Evolutionary conservation across 2,888 invertebrate species (phyloP).

Genomic region (Clanis bilineata): DNA sequence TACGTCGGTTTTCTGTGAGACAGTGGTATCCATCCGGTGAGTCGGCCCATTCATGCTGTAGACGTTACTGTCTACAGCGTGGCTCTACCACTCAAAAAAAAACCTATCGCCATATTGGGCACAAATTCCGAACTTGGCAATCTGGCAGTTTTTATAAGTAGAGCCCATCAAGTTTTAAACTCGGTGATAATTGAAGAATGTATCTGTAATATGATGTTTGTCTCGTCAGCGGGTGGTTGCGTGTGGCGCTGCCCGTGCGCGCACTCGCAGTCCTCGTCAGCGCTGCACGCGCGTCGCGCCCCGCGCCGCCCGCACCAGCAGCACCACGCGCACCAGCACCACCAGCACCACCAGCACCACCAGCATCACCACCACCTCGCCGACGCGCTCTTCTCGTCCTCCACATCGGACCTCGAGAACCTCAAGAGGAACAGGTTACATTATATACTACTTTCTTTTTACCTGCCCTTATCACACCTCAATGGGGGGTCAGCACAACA

Average conservation of each 20-base stretch:
- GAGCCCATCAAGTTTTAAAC: no score
- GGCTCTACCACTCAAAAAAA: no score
- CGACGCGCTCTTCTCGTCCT: constrained; percentile 53
- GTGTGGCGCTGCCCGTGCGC: constrained; percentile 31
- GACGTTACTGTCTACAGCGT: no score
- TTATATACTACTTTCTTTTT: not conserved
- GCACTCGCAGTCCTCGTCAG: constrained; percentile 21
- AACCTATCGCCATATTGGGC: no score
- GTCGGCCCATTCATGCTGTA: no score
- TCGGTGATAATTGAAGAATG: no score
- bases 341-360: constrained; percentile 4
- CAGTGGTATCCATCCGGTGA: no score
- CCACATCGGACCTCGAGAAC: constrained; percentile 65
- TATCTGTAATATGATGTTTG: no score
- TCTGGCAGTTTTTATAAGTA: no score
- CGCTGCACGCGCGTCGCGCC: constrained; percentile 44
- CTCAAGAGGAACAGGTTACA: constrained; percentile 56
- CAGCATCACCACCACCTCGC: constrained; percentile 39
- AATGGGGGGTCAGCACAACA: no score
- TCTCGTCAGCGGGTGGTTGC: constrained; percentile 27
- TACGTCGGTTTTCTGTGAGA: no score
- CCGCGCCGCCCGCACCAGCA: constrained; percentile 39
- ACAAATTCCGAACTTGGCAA: no score
- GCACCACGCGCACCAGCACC: constrained; percentile 25
- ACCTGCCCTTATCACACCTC: not conserved